Conservation (phyloP, 1,140 invertebrate genomes). For the Penaeus indicus region DNA sequence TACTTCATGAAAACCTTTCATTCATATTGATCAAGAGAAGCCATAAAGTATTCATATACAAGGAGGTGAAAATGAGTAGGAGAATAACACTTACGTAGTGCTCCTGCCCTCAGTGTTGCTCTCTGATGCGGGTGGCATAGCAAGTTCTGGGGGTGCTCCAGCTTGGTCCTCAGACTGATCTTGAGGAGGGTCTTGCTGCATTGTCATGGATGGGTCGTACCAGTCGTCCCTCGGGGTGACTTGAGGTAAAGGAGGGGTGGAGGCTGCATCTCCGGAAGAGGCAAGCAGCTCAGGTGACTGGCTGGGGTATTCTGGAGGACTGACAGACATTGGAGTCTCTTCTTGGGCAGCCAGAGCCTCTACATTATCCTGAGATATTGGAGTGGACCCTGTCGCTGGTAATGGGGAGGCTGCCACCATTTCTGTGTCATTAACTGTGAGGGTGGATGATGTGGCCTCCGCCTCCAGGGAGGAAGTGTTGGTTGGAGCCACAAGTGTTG, state of each 20-base stretch:
- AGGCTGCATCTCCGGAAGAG: slow-evolving; percentile 73
- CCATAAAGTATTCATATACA: no score
- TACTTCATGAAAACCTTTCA: no score
- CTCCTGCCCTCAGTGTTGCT: neutral
- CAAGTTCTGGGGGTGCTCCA: neutral
- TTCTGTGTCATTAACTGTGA: slow-evolving; percentile 48
- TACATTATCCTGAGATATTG: slow-evolving; percentile 26
- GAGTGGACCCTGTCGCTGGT: slow-evolving; percentile 10
- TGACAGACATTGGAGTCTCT: slow-evolving; percentile 61
- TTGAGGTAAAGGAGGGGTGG: slow-evolving; percentile 52
- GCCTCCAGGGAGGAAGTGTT: neutral
- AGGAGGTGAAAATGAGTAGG: neutral
- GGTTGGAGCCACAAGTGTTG: slow-evolving; percentile 22
- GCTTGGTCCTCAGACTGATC: slow-evolving; percentile 21
- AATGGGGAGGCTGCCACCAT: slow-evolving; percentile 55
- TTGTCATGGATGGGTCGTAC: slow-evolving; percentile 47
- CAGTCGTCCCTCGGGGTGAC: slow-evolving; percentile 64
- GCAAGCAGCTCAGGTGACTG: slow-evolving; percentile 65
- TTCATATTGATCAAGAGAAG: no score
- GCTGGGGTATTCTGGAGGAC: slow-evolving; percentile 55
- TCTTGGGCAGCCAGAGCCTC: slow-evolving; percentile 49
- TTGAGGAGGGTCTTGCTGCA: slow-evolving; percentile 52
- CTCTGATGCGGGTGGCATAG: neutral
- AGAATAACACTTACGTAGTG: neutral
- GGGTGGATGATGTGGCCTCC: neutral